Evolutionary conservation across 2,797 vertebrate species (phyloP).

Genomic region (Todus mexicanus): DNA sequence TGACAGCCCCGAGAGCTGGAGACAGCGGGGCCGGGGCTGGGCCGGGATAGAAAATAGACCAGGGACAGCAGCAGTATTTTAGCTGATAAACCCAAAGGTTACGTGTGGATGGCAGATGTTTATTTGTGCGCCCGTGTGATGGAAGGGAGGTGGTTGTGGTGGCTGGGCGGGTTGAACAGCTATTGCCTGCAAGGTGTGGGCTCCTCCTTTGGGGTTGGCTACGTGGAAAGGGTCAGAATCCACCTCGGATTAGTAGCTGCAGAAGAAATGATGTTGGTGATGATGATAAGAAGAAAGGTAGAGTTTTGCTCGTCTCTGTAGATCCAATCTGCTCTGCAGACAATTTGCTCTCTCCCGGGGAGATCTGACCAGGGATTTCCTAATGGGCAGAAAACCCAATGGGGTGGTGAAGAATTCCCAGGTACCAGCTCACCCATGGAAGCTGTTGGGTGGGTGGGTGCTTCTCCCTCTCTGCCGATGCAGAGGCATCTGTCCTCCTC

Average conservation of each 20-base stretch:
- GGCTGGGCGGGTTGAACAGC: not conserved
- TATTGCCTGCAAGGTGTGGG: rapidly evolving
- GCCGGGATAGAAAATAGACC: not conserved
- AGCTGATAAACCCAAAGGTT: not conserved
- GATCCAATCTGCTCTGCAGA: not conserved
- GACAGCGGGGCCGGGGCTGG: not conserved
- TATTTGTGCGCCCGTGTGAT: not conserved
- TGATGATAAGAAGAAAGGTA: not conserved
- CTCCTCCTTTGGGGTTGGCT: not conserved
- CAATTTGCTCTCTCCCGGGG: not conserved
- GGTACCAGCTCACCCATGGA: rapidly evolving
- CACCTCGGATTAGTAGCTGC: not conserved
- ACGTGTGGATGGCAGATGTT: not conserved
- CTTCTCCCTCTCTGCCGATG: not conserved
- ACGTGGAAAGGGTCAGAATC: rapidly evolving
- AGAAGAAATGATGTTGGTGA: not conserved
- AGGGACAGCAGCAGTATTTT: not conserved
- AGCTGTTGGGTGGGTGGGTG: not conserved
- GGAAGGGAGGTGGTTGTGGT: not conserved
- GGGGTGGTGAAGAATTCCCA: rapidly evolving
- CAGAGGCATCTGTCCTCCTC: not conserved
- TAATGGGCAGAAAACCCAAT: not conserved
- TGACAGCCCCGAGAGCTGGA: not conserved
- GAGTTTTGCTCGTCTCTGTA: not conserved
- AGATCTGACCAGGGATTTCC: not conserved